Base-by-base conservation (phyloP, 2,888 invertebrate species). In the Microctonus aethiopoides region DNA sequence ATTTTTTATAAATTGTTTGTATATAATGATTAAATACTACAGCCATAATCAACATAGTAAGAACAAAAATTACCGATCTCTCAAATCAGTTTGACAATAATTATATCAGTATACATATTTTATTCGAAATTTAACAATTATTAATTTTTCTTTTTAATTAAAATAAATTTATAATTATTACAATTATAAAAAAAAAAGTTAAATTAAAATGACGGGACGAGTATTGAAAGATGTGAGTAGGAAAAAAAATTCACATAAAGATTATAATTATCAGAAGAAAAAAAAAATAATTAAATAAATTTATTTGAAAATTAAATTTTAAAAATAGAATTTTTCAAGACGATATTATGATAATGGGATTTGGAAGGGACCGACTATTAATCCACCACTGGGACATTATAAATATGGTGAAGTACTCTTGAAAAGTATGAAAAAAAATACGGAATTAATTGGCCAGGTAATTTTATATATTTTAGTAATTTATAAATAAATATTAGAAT, bases 361-460 rank as follows among this genome's bases (percentile, higher is more conserved):
- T 39, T 69, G 79, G 26, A 76, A 74, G 34, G 77, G 78, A 32
- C 16, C 66, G 11, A 9, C 20, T 22, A 16, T 39, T 3, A 59
- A 60, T 1, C 46, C 61, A 32, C 20, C 56, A n/a, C 11, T 65
- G 22, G 34, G 60, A 59, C 66, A 67, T 34, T 64, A 69, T 39
- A 76, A 77, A 24, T 70, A 77, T 46, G 79, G 79, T 11, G 66
- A 76, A 56, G 54, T 65, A n/a, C 60, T 76, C n/a, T 63, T 79
- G 56, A 70, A 75, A 34, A 71, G 61, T 60, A 71, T 80, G 68
- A 68, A 73, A 29, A 71, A 70, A 51, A 71, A 71, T 57, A 67
- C 74, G 0, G 63, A 75, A 29, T 74, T 71, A 10, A 54, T 77
- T n/a, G 77, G 75, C 24, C 77, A 76, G 74, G 79, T 78, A 74